Conservation (phyloP, 37 sponge, comb jelly and placozoan genomes). For the Crambe crambe region DNA sequence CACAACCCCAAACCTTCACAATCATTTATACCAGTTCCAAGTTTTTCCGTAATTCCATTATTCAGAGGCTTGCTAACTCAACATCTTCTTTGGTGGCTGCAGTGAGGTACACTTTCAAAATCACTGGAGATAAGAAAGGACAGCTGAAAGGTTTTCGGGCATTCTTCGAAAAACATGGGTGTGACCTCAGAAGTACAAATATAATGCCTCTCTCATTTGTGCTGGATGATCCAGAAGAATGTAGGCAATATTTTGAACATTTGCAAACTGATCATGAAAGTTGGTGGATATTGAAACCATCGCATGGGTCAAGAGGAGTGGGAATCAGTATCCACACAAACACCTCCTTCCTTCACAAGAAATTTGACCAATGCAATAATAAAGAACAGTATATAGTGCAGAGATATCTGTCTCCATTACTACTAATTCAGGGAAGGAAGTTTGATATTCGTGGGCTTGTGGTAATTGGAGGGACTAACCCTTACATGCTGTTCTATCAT, state of each 20-base stretch:
- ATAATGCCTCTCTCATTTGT: slow-evolving; percentile 78
- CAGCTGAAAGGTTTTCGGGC: slow-evolving; percentile 54
- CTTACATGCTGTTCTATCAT: slow-evolving; percentile 82
- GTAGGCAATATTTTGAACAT: slow-evolving; percentile 66
- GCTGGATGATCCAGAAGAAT: slow-evolving; percentile 48
- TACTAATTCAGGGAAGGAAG: slow-evolving; percentile 74
- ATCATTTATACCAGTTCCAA: slow-evolving; percentile 45
- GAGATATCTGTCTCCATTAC: slow-evolving; percentile 53
- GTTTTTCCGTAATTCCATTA: background rate
- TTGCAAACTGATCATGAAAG: background rate
- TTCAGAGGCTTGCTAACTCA: slow-evolving; percentile 19
- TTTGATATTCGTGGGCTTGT: slow-evolving; percentile 81
- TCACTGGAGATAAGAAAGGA: slow-evolving; percentile 68
- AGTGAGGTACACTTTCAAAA: slow-evolving; percentile 49
- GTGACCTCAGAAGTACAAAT: slow-evolving; percentile 37
- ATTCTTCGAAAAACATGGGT: slow-evolving; percentile 45
- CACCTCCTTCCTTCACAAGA: slow-evolving; percentile 2
- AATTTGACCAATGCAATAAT: slow-evolving; percentile 48
- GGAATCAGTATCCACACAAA: slow-evolving; percentile 64
- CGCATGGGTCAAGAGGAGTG: slow-evolving; percentile 72
- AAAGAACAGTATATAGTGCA: slow-evolving; percentile 60
- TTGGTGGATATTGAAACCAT: slow-evolving; percentile 82
- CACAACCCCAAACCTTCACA: slow-evolving; percentile 2
- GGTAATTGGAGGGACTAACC: slow-evolving; percentile 72
- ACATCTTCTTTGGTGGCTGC: slow-evolving; percentile 40